Evolutionary conservation across 2,888 invertebrate genomes (phyloP).

Genomic region (Mythimna lalbum): DNA sequence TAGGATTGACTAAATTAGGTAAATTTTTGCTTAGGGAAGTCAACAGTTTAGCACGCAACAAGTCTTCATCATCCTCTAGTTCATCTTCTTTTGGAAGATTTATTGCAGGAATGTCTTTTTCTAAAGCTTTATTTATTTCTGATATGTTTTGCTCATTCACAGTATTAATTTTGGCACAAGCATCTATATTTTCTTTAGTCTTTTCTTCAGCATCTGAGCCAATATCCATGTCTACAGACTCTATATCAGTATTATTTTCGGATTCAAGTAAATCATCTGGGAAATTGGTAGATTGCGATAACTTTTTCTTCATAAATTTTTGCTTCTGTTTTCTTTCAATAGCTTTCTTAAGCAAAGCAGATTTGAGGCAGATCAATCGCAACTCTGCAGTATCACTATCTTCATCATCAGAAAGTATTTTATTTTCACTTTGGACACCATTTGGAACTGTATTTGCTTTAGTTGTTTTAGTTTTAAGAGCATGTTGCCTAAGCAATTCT

Average conservation of each 20-base stretch:
- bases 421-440: constrained; percentile 61
- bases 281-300: constrained; percentile 79
- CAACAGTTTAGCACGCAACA: constrained; percentile 90
- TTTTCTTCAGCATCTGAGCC: constrained; percentile 86
- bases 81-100: constrained; percentile 76
- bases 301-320: constrained; percentile 77
- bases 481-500: constrained; percentile 84
- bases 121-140: constrained; percentile 28
- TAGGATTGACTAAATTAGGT: constrained; percentile 79
- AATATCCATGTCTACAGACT: constrained; percentile 89
- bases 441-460: constrained; percentile 69
- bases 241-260: constrained; percentile 86
- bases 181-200: constrained; percentile 69
- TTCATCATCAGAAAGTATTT: constrained; percentile 84
- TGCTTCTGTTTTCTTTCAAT: constrained; percentile 90
- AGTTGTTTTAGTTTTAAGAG: constrained; percentile 83
- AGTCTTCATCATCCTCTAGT: constrained; percentile 91
- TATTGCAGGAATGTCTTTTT: constrained; percentile 48
- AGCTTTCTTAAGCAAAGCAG: constrained; percentile 92
- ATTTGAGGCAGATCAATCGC: constrained; percentile 92
- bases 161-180: constrained; percentile 54
- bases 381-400: constrained; percentile 92
- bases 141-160: constrained; percentile 27
- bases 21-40: constrained; percentile 91
- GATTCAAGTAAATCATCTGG: constrained; percentile 77